Base-by-base conservation (phyloP, 2,113 vertebrate genomes). In the Corydoras maculifer region DNA sequence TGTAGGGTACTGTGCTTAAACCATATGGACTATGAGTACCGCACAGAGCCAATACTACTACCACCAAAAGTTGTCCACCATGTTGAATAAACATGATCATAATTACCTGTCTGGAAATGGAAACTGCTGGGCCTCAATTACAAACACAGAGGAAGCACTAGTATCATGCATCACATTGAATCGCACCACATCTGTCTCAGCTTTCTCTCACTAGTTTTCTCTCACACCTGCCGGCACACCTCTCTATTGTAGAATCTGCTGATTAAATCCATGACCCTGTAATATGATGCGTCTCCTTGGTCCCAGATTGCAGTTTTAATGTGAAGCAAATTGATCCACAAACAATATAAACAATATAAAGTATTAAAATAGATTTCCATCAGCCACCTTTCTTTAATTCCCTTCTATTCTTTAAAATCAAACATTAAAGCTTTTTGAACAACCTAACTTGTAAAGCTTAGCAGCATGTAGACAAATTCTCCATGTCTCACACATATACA, bases 401-500 rank as follows among this genome's bases (percentile, higher is more conserved):
- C 57, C 31, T 64, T 68, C 61, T 70, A 59, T 70, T n/a, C n/a
- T 67, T 75, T 57, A 57, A 3, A 77, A 62, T 30, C 69, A 70
- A 5, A 71, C 50, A 57, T 50, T 71, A 60, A 67, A 73, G 73
- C 69, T 68, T 54, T 71, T 72, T 67, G 49, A 29, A 61, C 14
- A 57, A 58, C 48, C 58, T 14, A 55, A 50, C 60, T 64, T 15
- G 65, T 61, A 49, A 72, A 68, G 51, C 60, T 54, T 30, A 65
- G 62, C 65, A 65, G 58, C 62, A 31, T 60, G 11, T 35, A 32
- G 64, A 62, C 3, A 18, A 5, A 30, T 71, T 61, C 58, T 35
- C 29, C 63, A 53, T 43, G 70, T 80, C 69, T 72, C 89, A 98
- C 77, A 98, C 96, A n/a, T 98, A 98, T 66, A 99, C 95, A 0